Percentiles rank a stretch among this genome's conserved stretches.
phyloP scores from a whole-genome alignment of 2,797 vertebrate species.

The Phylloscopus collybita region DNA sequence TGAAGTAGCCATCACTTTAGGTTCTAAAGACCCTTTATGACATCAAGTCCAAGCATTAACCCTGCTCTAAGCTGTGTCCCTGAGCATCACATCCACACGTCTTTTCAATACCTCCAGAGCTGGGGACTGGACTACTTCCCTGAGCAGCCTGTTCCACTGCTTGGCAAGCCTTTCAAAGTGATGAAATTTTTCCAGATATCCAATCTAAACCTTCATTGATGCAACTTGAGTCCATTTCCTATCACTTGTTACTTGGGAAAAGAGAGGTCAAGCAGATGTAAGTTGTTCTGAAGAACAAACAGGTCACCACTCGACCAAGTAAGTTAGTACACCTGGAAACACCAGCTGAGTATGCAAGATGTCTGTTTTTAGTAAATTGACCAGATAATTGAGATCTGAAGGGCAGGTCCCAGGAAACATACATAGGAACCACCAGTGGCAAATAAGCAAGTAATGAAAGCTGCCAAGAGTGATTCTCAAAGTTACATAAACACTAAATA shows the following conservation, averaged over 20 bases:
- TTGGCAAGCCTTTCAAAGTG: background rate
- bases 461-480: background rate
- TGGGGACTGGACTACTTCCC: background rate
- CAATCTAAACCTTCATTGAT: background rate
- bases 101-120: background rate
- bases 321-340: background rate
- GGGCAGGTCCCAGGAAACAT: background rate
- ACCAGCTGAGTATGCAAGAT: background rate
- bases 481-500: slow-evolving; percentile 18
- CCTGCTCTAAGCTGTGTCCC: background rate
- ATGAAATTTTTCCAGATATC: background rate
- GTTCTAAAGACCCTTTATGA: background rate
- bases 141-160: background rate
- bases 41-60: background rate
- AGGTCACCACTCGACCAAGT: fast-evolving
- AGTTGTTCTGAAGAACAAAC: background rate
- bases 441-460: background rate
- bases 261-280: background rate
- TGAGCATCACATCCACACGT: fast-evolving
- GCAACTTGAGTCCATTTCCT: background rate
- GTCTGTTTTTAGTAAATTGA: background rate
- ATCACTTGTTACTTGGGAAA: background rate
- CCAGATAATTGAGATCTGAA: background rate
- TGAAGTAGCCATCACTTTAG: too few relatives aligned
- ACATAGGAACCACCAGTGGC: background rate